Evolutionary conservation across 2,888 invertebrate species (phyloP).

Genomic region (Aphrophora alni): DNA sequence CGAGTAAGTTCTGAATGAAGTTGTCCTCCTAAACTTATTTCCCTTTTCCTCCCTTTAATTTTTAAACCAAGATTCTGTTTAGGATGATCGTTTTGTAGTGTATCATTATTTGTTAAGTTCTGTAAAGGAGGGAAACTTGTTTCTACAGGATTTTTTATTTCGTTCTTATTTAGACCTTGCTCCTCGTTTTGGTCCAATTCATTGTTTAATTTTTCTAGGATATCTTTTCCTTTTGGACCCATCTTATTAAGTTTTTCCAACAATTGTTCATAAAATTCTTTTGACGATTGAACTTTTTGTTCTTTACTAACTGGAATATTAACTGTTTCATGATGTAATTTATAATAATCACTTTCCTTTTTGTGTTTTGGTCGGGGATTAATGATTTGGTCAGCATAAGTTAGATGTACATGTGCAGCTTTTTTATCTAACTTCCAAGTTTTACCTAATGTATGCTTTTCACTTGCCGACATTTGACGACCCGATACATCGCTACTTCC

Average conservation of each 20-base stretch:
- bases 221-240: constrained; percentile 64
- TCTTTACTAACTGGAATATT: constrained; percentile 36
- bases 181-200: constrained; percentile 53
- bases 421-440: constrained; percentile 41
- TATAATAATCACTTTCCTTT: constrained; percentile 42
- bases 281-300: constrained; percentile 41
- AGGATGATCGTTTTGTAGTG: neutral
- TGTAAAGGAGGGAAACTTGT: neutral
- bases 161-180: constrained; percentile 54
- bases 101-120: neutral
- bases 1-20: constrained; percentile 59
- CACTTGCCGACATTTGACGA: neutral
- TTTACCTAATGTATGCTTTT: constrained; percentile 10
- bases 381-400: constrained; percentile 44
- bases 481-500: constrained; percentile 16
- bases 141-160: constrained; percentile 43
- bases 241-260: constrained; percentile 63
- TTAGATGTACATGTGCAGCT: constrained; percentile 52
- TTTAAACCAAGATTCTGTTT: neutral
- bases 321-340: constrained; percentile 23
- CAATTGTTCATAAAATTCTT: constrained; percentile 67
- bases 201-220: constrained; percentile 64
- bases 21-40: constrained; percentile 58
- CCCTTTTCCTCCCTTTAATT: constrained; percentile 58
- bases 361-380: constrained; percentile 36